Base-by-base conservation (phyloP, 2,797 vertebrate species). In the Muraenolepis orangiensis region DNA sequence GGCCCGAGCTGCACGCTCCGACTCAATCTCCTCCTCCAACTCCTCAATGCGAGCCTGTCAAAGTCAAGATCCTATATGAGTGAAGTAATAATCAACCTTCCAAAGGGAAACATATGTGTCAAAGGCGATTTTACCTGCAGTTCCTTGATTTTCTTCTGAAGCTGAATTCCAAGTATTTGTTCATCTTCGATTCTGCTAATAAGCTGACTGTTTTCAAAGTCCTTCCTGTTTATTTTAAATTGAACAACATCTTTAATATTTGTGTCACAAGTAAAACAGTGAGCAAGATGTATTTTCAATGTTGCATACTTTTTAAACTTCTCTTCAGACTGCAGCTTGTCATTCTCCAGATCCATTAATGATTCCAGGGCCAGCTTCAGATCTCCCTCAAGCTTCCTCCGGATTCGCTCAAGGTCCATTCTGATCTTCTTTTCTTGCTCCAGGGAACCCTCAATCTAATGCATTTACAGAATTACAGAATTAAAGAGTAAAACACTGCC, bases 321-420 rank as follows among this genome's bases (percentile, higher is more conserved):
- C 85, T 97, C 95, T 0, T 96, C 95, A 79, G 95, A 81, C 77
- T 95, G 93, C 32, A 95, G 94, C 75, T 95, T 96, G 46, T 96
- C 93, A 34, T 93, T 96, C 86, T 96, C 93, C 80, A 97, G 88
- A 77, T 95, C 95, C 86, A 90, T 91, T 34, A 94, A 81, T 76
- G 93, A 90, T 89, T 97, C 95, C 12, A 95, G 95, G n/a, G 94
- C 84, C 31, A 96, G 91, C 88, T 96, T 97, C 69, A 97, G 79
- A 78, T 96, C 95, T 61, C 94, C 95, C 74, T 96, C 95, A 46
- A 96, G 91, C 80, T 95, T 96, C 78, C 95, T 94, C 78, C 95
- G 96, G 68, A 88, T 85, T 84, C 94, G 88, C 80, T 96, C 94
- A 61, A 96, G 93, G 76, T 96, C 95, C 86, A 95, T 87, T 0